phyloP scores from a whole-genome alignment of 2,888 invertebrate genomes.

The Acronicta leporina region DNA sequence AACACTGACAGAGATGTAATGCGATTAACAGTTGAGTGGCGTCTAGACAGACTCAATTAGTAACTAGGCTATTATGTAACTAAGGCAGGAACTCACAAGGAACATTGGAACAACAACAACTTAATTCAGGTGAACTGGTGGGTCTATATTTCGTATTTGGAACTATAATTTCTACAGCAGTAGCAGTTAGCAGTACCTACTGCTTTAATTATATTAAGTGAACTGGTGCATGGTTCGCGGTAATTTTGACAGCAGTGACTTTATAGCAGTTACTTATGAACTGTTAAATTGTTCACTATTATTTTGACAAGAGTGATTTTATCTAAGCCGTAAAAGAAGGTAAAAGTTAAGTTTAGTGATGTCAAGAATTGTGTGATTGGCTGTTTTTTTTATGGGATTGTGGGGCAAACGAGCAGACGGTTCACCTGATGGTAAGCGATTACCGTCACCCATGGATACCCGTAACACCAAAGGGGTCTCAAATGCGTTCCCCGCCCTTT shows the following conservation, averaged over 20 bases:
- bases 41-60: slow-evolving; percentile 58
- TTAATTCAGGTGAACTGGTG: slow-evolving; percentile 31
- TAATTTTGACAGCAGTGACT: not conserved
- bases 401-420: no score
- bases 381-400: no score
- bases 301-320: no score
- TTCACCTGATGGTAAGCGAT: no score
- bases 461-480: no score
- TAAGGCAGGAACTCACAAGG: slow-evolving; percentile 42
- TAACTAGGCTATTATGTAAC: slow-evolving; percentile 47
- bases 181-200: no score
- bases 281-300: no score
- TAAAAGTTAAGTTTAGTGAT: no score
- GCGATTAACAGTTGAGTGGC: slow-evolving; percentile 49
- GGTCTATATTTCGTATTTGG: not conserved
- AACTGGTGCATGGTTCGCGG: not conserved
- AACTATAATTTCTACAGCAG: slow-evolving; percentile 18
- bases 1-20: slow-evolving; percentile 37
- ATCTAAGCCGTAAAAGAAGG: no score
- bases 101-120: slow-evolving; percentile 19
- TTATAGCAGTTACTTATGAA: not conserved
- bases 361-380: no score
- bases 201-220: not conserved
- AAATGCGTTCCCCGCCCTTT: no score
- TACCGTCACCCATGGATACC: no score